Conservation (phyloP, 2,797 vertebrate genomes). For the Muscicapa striata region DNA sequence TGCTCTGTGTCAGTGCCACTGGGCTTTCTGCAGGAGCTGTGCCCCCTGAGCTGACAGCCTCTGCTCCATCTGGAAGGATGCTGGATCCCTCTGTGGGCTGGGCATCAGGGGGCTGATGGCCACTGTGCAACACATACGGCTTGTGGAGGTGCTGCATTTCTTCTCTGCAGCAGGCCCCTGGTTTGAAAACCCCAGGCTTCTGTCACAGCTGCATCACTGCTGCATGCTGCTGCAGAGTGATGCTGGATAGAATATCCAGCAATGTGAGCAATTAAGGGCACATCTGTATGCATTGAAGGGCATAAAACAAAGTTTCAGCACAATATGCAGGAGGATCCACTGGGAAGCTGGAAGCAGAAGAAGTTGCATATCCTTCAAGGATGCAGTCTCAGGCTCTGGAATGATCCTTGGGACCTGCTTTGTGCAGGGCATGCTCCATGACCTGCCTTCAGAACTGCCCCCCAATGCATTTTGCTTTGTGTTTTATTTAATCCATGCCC, state of each 20-base stretch:
- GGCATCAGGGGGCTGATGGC: background rate
- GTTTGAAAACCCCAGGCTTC: background rate
- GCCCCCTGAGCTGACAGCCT: background rate
- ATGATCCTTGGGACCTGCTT: background rate
- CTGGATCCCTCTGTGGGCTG: background rate
- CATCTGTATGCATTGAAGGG: background rate
- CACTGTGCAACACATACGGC: accelerated
- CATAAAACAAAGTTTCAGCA: background rate
- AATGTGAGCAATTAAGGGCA: background rate
- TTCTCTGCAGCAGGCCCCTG: background rate
- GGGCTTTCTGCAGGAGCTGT: background rate
- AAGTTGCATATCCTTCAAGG: accelerated
- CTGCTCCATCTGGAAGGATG: accelerated
- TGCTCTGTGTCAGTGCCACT: background rate
- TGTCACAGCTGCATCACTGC: background rate
- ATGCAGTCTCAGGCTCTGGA: background rate
- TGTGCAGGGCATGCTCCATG: background rate
- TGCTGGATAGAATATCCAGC: no score
- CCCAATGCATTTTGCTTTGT: accelerated
- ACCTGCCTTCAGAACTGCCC: background rate
- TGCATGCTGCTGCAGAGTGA: background rate
- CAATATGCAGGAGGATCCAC: background rate
- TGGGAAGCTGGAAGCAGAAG: background rate
- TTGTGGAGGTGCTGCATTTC: background rate
- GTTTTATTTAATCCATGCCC: background rate